Percentiles rank a stretch among this genome's conserved stretches.
phyloP scores from a whole-genome alignment of 2,113 vertebrate species.

The Petromus typicus region DNA sequence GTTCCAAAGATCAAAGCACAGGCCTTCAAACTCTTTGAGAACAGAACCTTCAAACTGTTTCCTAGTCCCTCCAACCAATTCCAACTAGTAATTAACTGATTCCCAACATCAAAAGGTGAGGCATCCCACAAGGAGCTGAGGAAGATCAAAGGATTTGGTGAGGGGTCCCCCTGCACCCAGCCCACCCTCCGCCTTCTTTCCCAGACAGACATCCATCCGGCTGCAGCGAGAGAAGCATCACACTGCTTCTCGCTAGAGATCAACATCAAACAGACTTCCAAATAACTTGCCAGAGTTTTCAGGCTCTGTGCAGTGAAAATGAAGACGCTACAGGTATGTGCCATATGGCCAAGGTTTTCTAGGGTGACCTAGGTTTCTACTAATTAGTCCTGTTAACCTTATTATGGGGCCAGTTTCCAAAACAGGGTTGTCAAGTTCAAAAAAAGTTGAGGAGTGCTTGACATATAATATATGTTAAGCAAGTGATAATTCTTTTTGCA shows the following conservation, averaged over 20 bases:
- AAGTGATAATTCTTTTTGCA: neutral
- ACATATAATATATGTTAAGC: neutral
- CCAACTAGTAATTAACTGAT: slow-evolving; percentile 85
- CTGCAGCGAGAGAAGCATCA: slow-evolving; percentile 71
- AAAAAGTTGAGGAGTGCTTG: neutral
- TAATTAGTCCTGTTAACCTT: neutral
- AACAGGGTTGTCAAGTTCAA: neutral
- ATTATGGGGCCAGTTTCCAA: neutral
- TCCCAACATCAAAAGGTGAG: slow-evolving; percentile 86
- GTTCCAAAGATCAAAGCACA: slow-evolving; percentile 84
- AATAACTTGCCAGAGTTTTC: slow-evolving; percentile 83
- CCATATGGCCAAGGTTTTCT: slow-evolving; percentile 62
- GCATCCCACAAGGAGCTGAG: slow-evolving; percentile 80
- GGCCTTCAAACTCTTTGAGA: slow-evolving; percentile 65
- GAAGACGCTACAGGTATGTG: slow-evolving; percentile 53
- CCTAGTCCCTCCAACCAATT: slow-evolving; percentile 81
- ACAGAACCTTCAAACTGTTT: slow-evolving; percentile 79
- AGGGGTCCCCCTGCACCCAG: slow-evolving; percentile 66
- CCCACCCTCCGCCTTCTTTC: slow-evolving; percentile 70
- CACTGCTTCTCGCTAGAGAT: slow-evolving; percentile 81
- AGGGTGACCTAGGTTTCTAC: neutral
- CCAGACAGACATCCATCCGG: slow-evolving; percentile 82
- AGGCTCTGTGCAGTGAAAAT: slow-evolving; percentile 72
- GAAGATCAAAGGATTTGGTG: slow-evolving; percentile 84
- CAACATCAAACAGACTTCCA: slow-evolving; percentile 88